Percentiles rank a stretch among this genome's conserved stretches.
Evolutionary conservation across 2,888 invertebrate genomes (phyloP).

Genomic region (Leptothorax acervorum): DNA sequence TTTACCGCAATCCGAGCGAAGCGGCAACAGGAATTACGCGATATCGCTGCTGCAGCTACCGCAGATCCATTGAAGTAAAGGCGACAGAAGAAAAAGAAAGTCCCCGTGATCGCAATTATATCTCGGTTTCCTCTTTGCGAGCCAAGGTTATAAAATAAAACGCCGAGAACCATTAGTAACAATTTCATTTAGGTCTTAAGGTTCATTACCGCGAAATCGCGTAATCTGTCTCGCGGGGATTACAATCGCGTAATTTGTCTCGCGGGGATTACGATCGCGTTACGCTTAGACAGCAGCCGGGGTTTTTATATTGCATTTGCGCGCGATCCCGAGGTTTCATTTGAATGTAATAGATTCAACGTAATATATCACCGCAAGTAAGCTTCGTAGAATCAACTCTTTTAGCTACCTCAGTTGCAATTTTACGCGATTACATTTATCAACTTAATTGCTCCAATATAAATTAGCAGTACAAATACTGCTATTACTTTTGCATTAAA

Average conservation of each 20-base stretch:
- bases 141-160: slow-evolving; percentile 39
- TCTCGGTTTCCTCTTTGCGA: background rate
- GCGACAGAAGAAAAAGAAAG: slow-evolving; percentile 48
- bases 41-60: background rate
- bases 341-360: background rate
- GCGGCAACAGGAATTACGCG: slow-evolving; percentile 8
- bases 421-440: slow-evolving; percentile 4
- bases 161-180: slow-evolving; percentile 10
- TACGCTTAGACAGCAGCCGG: slow-evolving; percentile 20
- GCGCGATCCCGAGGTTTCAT: background rate
- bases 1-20: background rate
- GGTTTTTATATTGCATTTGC: background rate
- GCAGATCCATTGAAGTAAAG: background rate
- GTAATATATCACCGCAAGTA: background rate
- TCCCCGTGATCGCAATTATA: slow-evolving; percentile 22
- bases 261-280: slow-evolving; percentile 22
- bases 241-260: slow-evolving; percentile 18
- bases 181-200: slow-evolving; percentile 31
- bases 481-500: background rate
- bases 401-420: background rate
- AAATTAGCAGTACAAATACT: background rate
- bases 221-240: slow-evolving; percentile 27
- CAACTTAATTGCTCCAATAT: background rate
- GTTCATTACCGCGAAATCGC: slow-evolving; percentile 15
- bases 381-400: slow-evolving; percentile 7